Conservation (phyloP, 2,797 vertebrate genomes). For the Rhadinocentrus ornatus region DNA sequence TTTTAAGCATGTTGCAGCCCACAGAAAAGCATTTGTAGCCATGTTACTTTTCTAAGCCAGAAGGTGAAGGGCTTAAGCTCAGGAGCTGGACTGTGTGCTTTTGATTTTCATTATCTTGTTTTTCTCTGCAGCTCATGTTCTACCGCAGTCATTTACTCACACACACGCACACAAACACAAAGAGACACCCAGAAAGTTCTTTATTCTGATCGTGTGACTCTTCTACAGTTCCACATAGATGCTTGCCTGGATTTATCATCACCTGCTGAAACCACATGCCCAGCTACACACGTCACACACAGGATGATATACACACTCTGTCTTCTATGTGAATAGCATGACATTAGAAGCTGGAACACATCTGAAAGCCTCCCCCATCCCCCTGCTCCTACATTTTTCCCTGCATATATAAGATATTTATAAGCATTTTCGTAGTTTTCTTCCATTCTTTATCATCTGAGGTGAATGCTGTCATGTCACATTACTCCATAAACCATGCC, state of each 20-base stretch:
- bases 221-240: slow-evolving; percentile 17
- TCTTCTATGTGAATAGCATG: slow-evolving; percentile 46
- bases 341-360: slow-evolving; percentile 43
- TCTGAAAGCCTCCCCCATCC: slow-evolving; percentile 39
- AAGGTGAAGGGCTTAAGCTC: slow-evolving; percentile 26
- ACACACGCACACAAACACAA: not conserved
- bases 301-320: slow-evolving; percentile 35
- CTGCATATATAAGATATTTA: slow-evolving; percentile 78
- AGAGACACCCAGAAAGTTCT: slow-evolving; percentile 4
- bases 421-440: slow-evolving; percentile 80
- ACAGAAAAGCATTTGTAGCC: slow-evolving; percentile 19
- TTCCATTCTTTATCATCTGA: slow-evolving; percentile 77
- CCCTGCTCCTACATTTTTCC: slow-evolving; percentile 33
- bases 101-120: slow-evolving; percentile 6
- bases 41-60: slow-evolving; percentile 23
- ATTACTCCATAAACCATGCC: slow-evolving; percentile 66
- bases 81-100: not conserved
- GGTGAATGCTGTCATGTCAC: slow-evolving; percentile 80
- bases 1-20: slow-evolving; percentile 35
- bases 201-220: slow-evolving; percentile 6
- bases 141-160: slow-evolving; percentile 21
- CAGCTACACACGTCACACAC: slow-evolving; percentile 8
- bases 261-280: slow-evolving; percentile 20
- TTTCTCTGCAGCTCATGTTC: slow-evolving; percentile 18
- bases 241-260: slow-evolving; percentile 32